Percentiles rank a stretch among this genome's conserved stretches.
Conservation (phyloP, 2,797 vertebrate genomes). For the Fratercula arctica region DNA sequence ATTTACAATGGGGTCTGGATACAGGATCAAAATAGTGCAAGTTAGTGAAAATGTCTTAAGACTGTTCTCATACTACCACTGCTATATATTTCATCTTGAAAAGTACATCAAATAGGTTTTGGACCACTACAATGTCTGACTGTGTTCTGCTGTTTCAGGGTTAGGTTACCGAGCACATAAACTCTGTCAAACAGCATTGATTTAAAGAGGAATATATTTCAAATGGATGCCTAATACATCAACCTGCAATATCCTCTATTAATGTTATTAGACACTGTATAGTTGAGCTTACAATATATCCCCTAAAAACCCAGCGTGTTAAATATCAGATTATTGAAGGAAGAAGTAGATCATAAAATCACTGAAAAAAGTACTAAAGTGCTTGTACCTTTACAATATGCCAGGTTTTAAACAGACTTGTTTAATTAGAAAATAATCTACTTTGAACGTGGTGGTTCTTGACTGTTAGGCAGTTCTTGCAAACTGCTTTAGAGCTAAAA, state of each 20-base stretch:
- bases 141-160: background rate
- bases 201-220: conserved; percentile 29
- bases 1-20: conserved; percentile 37
- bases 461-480: conserved; percentile 32
- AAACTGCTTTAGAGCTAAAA: conserved; percentile 43
- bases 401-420: conserved; percentile 44
- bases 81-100: conserved; percentile 4
- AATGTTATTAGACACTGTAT: background rate
- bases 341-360: conserved; percentile 9
- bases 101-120: background rate
- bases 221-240: background rate
- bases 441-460: conserved; percentile 16
- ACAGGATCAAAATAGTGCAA: conserved; percentile 29
- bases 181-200: background rate
- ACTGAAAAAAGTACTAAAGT: conserved; percentile 39
- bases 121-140: background rate
- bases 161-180: background rate
- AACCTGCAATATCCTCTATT: background rate
- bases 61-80: conserved; percentile 11
- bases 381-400: conserved; percentile 16
- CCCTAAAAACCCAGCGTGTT: background rate
- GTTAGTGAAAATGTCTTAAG: conserved; percentile 28
- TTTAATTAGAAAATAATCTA: conserved; percentile 61
- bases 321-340: conserved; percentile 6
- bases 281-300: background rate